Evolutionary conservation across 2,888 invertebrate species (phyloP).

Genomic region (Pherbina coryleti): DNA sequence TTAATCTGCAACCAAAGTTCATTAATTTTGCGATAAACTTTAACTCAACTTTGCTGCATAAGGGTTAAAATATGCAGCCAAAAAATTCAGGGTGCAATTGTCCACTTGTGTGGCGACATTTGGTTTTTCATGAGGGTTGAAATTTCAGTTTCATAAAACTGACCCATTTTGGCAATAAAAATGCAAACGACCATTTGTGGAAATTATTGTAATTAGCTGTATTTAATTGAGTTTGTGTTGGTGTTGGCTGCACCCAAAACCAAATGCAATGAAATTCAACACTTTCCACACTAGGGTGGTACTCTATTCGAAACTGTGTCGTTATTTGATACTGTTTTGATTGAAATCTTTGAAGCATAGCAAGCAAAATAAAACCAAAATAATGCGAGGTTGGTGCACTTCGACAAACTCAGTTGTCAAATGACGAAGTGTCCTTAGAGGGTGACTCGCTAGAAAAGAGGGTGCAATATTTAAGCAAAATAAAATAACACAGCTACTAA

Average conservation of each 20-base stretch:
- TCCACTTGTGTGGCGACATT: not conserved
- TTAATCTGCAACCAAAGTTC: slow-evolving; percentile 9
- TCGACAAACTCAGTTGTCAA: not conserved
- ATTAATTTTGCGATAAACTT: slow-evolving; percentile 19
- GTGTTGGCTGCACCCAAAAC: not conserved
- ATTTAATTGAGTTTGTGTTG: not conserved
- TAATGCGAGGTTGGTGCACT: not conserved
- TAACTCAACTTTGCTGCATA: not conserved
- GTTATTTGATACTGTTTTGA: slow-evolving; percentile 28
- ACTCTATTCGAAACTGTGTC: too few relatives aligned
- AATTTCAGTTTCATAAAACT: not conserved
- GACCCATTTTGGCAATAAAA: not conserved
- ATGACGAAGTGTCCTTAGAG: not conserved
- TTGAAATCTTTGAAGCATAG: slow-evolving; percentile 8
- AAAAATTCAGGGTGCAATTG: not conserved
- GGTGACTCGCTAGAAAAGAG: too few relatives aligned
- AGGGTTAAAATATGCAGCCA: slow-evolving; percentile 13
- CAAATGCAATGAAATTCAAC: too few relatives aligned
- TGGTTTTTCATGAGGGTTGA: not conserved
- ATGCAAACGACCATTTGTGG: not conserved
- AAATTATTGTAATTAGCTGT: not conserved
- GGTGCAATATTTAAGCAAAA: too few relatives aligned
- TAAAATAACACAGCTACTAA: too few relatives aligned
- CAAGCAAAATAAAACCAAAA: not conserved
- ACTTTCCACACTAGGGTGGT: not conserved